Conservation (phyloP, 2,888 invertebrate genomes). For the Acrobasis repandana region DNA sequence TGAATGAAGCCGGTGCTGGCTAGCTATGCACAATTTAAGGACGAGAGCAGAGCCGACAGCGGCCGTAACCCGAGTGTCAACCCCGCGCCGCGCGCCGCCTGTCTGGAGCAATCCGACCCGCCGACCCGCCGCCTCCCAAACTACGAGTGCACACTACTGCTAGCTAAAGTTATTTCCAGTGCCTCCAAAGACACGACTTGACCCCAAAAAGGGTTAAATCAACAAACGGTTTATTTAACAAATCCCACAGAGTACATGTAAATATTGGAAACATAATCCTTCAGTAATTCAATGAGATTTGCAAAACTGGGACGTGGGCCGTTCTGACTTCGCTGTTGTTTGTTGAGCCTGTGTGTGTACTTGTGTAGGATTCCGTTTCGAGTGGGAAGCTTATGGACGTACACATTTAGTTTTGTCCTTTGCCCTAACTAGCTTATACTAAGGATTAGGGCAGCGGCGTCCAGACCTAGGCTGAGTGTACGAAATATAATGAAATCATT, state of each 20-base stretch:
- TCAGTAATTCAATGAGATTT: constrained; percentile 7
- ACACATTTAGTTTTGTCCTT: constrained; percentile 6
- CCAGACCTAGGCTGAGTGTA: too few relatives aligned
- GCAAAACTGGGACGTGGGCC: constrained; percentile 10
- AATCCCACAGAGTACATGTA: constrained; percentile 2
- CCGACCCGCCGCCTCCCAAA: not conserved
- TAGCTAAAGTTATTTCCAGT: too few relatives aligned
- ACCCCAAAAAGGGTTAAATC: constrained; percentile 14
- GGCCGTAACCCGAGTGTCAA: constrained; percentile 13
- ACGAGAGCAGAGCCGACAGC: too few relatives aligned
- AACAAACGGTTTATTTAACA: constrained; percentile 13
- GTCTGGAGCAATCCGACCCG: not conserved
- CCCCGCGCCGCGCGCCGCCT: constrained; percentile 16
- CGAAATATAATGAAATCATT: too few relatives aligned
- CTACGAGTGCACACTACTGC: not conserved
- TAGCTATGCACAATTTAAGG: too few relatives aligned
- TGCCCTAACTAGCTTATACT: not conserved
- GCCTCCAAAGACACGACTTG: not conserved
- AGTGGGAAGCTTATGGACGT: not conserved
- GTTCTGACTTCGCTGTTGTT: constrained; percentile 7
- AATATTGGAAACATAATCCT: constrained; percentile 19
- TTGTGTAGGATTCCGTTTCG: constrained; percentile 2
- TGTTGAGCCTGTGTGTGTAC: not conserved
- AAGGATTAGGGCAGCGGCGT: too few relatives aligned
- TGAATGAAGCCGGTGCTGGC: too few relatives aligned